Base-by-base conservation (phyloP, 2,113 vertebrate species). In the Myxocyprinus asiaticus region DNA sequence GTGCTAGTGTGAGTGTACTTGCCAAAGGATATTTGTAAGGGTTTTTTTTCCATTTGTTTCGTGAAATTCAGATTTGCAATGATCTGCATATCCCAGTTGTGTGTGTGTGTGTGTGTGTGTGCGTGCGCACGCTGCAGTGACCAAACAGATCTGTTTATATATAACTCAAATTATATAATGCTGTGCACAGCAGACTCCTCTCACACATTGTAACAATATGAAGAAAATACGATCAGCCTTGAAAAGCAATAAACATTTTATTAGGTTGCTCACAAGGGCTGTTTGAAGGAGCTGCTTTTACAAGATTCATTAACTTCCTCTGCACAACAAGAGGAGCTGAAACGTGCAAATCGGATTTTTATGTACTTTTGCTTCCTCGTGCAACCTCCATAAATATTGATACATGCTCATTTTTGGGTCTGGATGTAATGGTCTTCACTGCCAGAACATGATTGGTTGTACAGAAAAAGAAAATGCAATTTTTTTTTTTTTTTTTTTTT, bases 21-120 rank as follows among this genome's bases (percentile, higher is more conserved):
- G 72, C 72, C 72, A 51, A 74, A 74, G 8, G 9, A 61, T 74
- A 53, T 71, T 58, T 71, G 6, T 53, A 22, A 33, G 3, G 22
- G 1, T 33, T 33, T 12, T 44, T 45, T 70, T 10, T 22, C 12
- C 14, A 8, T 22, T 17, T 47, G 7, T 72, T 33, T 33, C 22
- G 3, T 33, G 22, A 33, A 4, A 59, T 59, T 8, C 42, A 5
- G 43, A 45, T 33, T 42, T 71, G 42, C 9, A 45, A 42, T 59
- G n/a, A 17, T 72, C 14, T 72, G 43, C 69, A 45, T 72, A 8
- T 47, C 42, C 4, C n/a, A 11, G 42, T 72, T 3, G 44, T 22
- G 11, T 47, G 15, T 77, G 6, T 55, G 9, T 55, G 3, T 47
- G 22, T 33, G 22, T 33, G 22, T 33, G 22, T 33, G 22, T 33